These are phyloP conservation scores for Neoascia interrupta DNA, from an alignment of 2,888 invertebrate species.

Conservation along the genomic window DNA sequence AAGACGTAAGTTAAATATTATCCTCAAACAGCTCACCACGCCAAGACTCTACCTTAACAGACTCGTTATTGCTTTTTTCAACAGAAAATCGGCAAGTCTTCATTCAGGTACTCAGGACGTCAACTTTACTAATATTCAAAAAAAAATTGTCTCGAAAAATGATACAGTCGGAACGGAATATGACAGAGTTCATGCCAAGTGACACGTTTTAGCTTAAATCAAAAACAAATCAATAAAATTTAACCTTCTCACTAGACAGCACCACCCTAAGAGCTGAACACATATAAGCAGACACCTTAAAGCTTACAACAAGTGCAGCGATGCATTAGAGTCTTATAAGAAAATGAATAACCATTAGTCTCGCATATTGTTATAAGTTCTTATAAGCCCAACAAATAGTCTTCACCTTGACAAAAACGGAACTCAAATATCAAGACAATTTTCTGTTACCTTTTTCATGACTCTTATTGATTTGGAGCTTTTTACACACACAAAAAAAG, in stretches of 20 bases:
- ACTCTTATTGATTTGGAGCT: constrained; percentile 56
- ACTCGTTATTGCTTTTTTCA: too few relatives aligned
- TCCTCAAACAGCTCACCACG: too few relatives aligned
- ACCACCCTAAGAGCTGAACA: constrained; percentile 6
- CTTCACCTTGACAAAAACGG: constrained; percentile 60
- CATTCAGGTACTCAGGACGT: too few relatives aligned
- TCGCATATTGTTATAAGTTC: constrained; percentile 36
- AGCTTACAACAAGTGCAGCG: constrained; percentile 6
- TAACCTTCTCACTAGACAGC: constrained; percentile 22
- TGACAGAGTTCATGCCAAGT: too few relatives aligned
- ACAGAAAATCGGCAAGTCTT: too few relatives aligned
- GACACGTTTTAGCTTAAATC: too few relatives aligned
- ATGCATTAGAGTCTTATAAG: not conserved
- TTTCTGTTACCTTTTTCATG: constrained; percentile 39
- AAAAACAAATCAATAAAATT: constrained; percentile 44
- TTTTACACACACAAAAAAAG: not conserved
- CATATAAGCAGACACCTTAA: constrained; percentile 24
- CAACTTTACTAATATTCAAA: too few relatives aligned
- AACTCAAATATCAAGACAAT: constrained; percentile 42
- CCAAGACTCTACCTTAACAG: too few relatives aligned
- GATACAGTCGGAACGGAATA: too few relatives aligned
- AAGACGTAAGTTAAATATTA: too few relatives aligned
- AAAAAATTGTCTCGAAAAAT: too few relatives aligned
- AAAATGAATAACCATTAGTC: constrained; percentile 10
- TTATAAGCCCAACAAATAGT: constrained; percentile 60